Evolutionary conservation across 2,888 invertebrate genomes (phyloP).

Genomic region (Cataglyphis cursor): DNA sequence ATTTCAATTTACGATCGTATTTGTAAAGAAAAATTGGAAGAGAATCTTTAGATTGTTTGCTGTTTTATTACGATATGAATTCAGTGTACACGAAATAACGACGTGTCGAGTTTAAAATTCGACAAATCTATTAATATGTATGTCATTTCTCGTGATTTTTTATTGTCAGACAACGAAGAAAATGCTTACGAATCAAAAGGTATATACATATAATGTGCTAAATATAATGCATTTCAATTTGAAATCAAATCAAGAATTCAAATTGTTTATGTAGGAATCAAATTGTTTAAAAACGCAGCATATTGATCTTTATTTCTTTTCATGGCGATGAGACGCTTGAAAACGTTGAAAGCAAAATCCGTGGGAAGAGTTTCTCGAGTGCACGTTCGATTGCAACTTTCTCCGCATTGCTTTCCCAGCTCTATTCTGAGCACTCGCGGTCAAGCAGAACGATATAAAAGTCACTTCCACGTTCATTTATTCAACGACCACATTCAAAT

Average conservation of each 20-base stretch:
- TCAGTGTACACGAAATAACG: background rate
- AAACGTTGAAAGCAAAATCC: constrained; percentile 78
- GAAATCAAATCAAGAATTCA: background rate
- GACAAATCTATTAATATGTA: background rate
- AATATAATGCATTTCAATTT: constrained; percentile 4
- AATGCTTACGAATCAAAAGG: background rate
- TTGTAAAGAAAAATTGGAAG: background rate
- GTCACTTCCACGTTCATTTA: constrained; percentile 65
- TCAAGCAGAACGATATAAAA: constrained; percentile 73
- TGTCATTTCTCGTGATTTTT: background rate
- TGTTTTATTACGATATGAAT: background rate
- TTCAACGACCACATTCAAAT: constrained; percentile 22
- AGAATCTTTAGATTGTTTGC: background rate
- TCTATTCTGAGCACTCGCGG: constrained; percentile 73
- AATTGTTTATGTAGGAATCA: too few relatives aligned
- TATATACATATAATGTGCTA: background rate
- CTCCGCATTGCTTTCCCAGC: constrained; percentile 81
- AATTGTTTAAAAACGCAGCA: background rate
- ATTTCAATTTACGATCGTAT: background rate
- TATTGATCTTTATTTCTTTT: constrained; percentile 10
- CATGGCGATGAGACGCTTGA: constrained; percentile 59
- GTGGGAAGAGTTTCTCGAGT: constrained; percentile 81
- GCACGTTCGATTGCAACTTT: constrained; percentile 74
- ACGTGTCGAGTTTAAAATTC: background rate
- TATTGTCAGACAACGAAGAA: background rate